Evolutionary conservation across 2,888 invertebrate species (phyloP).

Genomic region (Cartodere bifasciata): DNA sequence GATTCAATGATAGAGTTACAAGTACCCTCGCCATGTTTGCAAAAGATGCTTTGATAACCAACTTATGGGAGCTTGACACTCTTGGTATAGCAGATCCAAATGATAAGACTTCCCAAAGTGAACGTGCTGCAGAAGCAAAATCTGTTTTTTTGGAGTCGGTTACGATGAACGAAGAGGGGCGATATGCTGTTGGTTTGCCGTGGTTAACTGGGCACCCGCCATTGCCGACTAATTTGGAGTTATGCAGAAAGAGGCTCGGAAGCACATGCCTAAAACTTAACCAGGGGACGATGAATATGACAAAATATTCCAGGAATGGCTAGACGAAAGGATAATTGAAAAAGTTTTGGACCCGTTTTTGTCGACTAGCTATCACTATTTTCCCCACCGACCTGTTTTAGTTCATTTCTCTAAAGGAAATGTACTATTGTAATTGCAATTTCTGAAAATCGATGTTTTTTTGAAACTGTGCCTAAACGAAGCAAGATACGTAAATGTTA

Average conservation of each 20-base stretch:
- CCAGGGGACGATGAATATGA: not conserved
- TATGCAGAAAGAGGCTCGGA: not conserved
- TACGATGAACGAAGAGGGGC: not conserved
- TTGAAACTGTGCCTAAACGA: too few relatives aligned
- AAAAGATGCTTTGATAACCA: conserved; percentile 15
- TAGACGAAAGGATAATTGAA: not conserved
- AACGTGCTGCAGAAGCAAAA: not conserved
- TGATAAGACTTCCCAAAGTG: not conserved
- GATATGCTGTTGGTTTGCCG: not conserved
- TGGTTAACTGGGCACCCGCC: not conserved
- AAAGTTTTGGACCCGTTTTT: not conserved
- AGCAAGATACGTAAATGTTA: too few relatives aligned
- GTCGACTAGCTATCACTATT: not conserved
- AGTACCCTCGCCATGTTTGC: conserved; percentile 6
- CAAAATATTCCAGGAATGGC: not conserved
- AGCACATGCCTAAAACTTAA: not conserved
- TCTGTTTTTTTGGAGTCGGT: not conserved
- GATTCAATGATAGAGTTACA: too few relatives aligned
- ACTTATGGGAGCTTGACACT: conserved; percentile 12
- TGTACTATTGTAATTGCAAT: too few relatives aligned
- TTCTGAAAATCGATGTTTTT: too few relatives aligned
- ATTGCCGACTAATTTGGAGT: not conserved
- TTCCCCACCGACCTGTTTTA: not conserved
- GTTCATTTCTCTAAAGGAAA: too few relatives aligned
- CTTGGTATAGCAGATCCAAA: not conserved